Conservation (phyloP, 2,797 vertebrate species). For the Salmo trutta region DNA sequence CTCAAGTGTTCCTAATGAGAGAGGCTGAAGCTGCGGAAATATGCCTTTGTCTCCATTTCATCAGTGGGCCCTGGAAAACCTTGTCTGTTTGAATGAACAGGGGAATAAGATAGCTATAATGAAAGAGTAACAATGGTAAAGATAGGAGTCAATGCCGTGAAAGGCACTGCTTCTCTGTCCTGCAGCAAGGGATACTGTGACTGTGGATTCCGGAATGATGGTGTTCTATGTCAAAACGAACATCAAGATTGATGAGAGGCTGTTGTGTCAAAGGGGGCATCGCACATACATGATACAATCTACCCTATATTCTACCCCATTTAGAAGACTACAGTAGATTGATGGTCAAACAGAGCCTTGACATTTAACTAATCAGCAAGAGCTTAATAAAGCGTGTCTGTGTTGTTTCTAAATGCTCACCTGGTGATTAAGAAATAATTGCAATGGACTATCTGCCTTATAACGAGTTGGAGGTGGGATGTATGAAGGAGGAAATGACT, state of each 20-base stretch:
- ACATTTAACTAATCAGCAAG: not conserved
- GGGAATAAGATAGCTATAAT: constrained; percentile 34
- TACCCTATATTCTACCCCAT: not conserved
- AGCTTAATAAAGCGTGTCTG: not conserved
- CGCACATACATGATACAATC: no score
- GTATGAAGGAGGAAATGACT: constrained; percentile 29
- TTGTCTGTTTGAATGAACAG: constrained; percentile 8
- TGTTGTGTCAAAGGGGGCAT: not conserved
- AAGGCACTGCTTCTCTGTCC: not conserved
- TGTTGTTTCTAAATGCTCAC: not conserved
- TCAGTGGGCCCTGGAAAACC: constrained; percentile 40
- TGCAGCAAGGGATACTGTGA: not conserved
- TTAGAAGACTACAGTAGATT: not conserved
- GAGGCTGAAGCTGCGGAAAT: constrained; percentile 46
- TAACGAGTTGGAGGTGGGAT: constrained; percentile 30
- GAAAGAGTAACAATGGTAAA: not conserved
- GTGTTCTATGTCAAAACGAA: not conserved
- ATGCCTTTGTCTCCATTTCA: constrained; percentile 35
- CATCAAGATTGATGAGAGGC: not conserved
- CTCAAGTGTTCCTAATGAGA: constrained; percentile 64
- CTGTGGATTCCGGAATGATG: not conserved
- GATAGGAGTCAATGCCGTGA: not conserved
- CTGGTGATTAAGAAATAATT: constrained; percentile 16
- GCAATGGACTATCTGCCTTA: constrained; percentile 1
- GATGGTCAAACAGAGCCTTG: not conserved